phyloP scores from a whole-genome alignment of 2,797 vertebrate species.

The Darevskia nairensis region DNA sequence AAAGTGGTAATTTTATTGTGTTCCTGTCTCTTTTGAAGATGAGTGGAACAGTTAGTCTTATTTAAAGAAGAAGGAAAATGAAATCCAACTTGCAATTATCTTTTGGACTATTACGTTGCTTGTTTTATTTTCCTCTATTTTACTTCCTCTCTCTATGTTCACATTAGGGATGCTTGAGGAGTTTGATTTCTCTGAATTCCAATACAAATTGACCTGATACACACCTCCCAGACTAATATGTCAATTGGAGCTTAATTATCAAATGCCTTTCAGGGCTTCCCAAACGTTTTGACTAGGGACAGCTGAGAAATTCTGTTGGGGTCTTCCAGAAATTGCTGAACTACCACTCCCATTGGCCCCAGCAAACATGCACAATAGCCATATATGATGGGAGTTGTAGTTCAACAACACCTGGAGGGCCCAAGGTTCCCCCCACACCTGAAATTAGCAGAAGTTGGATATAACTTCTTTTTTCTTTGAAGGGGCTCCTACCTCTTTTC shows the following conservation, averaged over 20 bases:
- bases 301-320: too few relatives aligned
- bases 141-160: neutral
- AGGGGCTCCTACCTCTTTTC: too few relatives aligned
- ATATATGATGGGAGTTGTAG: too few relatives aligned
- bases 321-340: too few relatives aligned
- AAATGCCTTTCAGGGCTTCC: neutral
- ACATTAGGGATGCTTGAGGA: neutral
- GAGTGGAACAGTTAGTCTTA: neutral
- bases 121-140: neutral
- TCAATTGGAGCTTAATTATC: neutral
- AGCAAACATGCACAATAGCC: too few relatives aligned
- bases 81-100: slow-evolving; percentile 2
- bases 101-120: neutral
- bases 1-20: slow-evolving; percentile 39
- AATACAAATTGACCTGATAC: neutral
- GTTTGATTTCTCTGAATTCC: neutral
- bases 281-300: neutral
- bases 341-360: too few relatives aligned
- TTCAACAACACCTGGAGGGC: too few relatives aligned
- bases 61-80: neutral
- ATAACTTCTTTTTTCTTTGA: too few relatives aligned
- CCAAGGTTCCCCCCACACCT: too few relatives aligned
- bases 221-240: neutral
- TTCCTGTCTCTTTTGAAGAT: slow-evolving; percentile 27
- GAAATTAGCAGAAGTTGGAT: too few relatives aligned